phyloP scores from a whole-genome alignment of 2,113 vertebrate species.

The Lophochroa leadbeateri region DNA sequence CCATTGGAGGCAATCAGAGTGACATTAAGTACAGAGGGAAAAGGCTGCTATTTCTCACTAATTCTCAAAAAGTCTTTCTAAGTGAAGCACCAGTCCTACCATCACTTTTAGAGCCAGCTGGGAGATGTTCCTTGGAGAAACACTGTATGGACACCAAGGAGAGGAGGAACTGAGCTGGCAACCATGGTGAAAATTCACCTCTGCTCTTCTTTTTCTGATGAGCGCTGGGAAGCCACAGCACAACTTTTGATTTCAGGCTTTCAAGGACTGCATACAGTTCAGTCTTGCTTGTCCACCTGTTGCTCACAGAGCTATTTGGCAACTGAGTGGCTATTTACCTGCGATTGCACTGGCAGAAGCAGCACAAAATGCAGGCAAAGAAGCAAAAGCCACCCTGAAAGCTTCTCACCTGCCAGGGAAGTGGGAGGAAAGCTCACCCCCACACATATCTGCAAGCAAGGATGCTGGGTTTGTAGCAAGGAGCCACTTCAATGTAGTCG shows the following conservation, averaged over 20 bases:
- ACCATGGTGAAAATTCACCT: neutral
- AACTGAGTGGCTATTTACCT: neutral
- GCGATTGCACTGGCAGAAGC: neutral
- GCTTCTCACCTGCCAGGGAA: neutral
- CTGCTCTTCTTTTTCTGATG: neutral
- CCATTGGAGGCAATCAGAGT: neutral
- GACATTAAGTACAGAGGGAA: rapidly evolving
- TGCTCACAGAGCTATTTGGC: neutral
- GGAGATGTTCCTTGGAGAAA: neutral
- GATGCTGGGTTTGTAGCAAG: neutral
- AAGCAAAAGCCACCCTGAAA: neutral
- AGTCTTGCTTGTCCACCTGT: neutral
- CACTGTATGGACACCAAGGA: rapidly evolving
- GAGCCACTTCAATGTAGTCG: rapidly evolving
- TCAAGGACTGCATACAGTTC: neutral
- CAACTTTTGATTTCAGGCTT: neutral
- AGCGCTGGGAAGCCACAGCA: neutral
- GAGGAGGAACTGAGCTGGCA: neutral
- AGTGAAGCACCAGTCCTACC: neutral
- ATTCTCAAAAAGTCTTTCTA: neutral
- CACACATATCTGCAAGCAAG: neutral
- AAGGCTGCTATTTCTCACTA: neutral
- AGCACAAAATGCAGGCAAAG: neutral
- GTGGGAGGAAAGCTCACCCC: neutral
- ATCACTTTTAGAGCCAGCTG: neutral